These are phyloP conservation scores for Apodemus sylvaticus DNA, from an alignment of 2,113 vertebrate genomes.

Conservation along the genomic window DNA sequence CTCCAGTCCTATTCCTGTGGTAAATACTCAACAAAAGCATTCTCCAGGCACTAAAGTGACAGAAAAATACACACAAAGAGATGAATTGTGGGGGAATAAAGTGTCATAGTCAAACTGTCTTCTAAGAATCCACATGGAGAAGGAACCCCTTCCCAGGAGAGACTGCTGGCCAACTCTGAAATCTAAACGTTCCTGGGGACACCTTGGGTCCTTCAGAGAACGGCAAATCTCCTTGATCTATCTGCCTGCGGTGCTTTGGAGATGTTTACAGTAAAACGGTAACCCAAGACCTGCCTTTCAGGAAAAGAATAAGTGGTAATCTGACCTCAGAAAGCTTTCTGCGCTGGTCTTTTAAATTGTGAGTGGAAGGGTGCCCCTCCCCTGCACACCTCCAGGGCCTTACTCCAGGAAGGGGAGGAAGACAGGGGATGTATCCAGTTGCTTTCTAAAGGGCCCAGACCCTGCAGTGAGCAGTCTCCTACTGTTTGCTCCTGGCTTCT, in stretches of 20 bases:
- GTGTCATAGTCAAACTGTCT: slow-evolving; percentile 64
- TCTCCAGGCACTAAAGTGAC: neutral
- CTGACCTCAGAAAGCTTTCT: slow-evolving; percentile 62
- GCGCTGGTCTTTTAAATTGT: slow-evolving; percentile 29
- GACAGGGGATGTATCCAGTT: neutral
- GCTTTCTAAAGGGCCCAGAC: rapidly evolving
- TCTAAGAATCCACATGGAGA: slow-evolving; percentile 55
- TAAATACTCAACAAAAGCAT: neutral
- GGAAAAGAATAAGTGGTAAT: slow-evolving; percentile 67
- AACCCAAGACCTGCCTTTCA: slow-evolving; percentile 51
- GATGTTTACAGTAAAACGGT: slow-evolving; percentile 51
- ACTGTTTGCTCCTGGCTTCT: neutral
- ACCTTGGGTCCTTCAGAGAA: slow-evolving; percentile 62
- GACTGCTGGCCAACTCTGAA: slow-evolving; percentile 64
- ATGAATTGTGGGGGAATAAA: slow-evolving; percentile 53
- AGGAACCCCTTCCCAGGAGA: slow-evolving; percentile 59
- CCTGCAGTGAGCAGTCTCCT: neutral
- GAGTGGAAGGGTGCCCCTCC: neutral
- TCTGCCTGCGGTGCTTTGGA: slow-evolving; percentile 59
- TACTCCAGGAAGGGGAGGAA: neutral
- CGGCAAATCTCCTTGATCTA: slow-evolving; percentile 74
- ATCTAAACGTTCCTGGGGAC: slow-evolving; percentile 56
- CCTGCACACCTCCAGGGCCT: neutral
- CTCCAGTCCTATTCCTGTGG: neutral
- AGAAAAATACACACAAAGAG: slow-evolving; percentile 35